phyloP scores from a whole-genome alignment of 2,888 invertebrate genomes.

The Aporophyla lueneburgensis region DNA sequence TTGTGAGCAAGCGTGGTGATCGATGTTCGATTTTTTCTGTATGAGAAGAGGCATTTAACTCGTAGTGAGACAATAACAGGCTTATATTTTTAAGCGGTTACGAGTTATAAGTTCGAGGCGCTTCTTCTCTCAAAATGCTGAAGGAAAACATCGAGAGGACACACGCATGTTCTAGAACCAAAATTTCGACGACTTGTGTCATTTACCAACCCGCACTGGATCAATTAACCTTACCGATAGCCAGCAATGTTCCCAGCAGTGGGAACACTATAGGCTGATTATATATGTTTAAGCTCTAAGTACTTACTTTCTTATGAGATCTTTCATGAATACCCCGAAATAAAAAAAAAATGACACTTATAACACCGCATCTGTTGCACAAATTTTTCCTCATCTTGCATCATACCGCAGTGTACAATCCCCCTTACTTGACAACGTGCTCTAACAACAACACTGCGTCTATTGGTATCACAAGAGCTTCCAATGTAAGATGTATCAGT shows the following conservation, averaged over 20 bases:
- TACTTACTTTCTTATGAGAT: background rate
- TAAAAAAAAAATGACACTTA: background rate
- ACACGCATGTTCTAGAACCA: too few relatives aligned
- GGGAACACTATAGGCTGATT: too few relatives aligned
- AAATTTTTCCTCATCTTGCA: background rate
- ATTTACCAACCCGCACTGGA: too few relatives aligned
- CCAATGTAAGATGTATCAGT: constrained; percentile 57
- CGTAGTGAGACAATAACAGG: background rate
- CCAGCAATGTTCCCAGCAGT: too few relatives aligned
- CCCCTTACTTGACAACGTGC: constrained; percentile 51
- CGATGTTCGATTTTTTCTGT: background rate
- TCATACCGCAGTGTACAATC: constrained; percentile 30
- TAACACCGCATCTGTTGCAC: background rate
- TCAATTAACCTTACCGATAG: too few relatives aligned
- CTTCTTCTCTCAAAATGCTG: too few relatives aligned
- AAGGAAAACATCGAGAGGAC: too few relatives aligned
- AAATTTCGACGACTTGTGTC: too few relatives aligned
- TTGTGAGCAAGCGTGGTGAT: background rate
- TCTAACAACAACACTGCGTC: constrained; percentile 58
- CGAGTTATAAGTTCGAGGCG: too few relatives aligned
- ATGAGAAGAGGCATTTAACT: background rate
- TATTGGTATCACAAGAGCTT: constrained; percentile 62
- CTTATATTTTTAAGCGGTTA: background rate
- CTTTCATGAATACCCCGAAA: background rate
- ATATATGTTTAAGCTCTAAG: background rate